Base-by-base conservation (phyloP, 2,888 invertebrate genomes). In the Anaspis maculata region DNA sequence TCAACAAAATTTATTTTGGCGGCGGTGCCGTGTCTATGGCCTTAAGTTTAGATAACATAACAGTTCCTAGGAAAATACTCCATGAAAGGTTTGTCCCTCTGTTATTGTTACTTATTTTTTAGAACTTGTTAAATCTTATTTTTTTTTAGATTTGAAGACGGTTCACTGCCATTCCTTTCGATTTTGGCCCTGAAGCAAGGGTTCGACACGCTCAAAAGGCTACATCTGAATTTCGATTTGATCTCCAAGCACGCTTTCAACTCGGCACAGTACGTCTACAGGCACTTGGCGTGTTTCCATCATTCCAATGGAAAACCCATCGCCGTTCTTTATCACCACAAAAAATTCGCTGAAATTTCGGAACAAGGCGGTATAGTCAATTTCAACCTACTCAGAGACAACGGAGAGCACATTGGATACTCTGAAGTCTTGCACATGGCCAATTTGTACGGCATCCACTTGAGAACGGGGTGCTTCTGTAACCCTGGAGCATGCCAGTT, bases 381-480 rank as follows among this genome's bases (percentile, higher is more conserved):
- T 46, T 96, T 97, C 61, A 96, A 92, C 71, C 66, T 96, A 32
- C 59, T 80, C 6, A 74, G 89, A 46, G 70, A 77, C 22, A 79
- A 82, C 67, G 87, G 88, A 13, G 72, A 76, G 24, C 83, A 75
- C 61, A 77, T 95, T 49, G 96, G 96, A 30, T 97, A 83, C 69
- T 74, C 85, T 39, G 91, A 95, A 75, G 86, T 95, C 37, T 78
- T 88, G 53, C 85, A 90, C 54, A 79, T 96, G 71, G 86, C 92
- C 0, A 82, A 88, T 46, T 67, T 94, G 31, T 83, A 89, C 59
- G 81, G 83, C 49, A 83, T 97, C 30, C 80, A 83, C 47, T 62
- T 97, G 23, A 74, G 97, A 42, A 91, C 91, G 1, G 97, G 97
- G 1, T 96, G 96, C 60, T 92, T 95, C 61, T 97, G 97, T 62